Evolutionary conservation across 1,140 invertebrate species (phyloP).

Genomic region (Drosophila ohnishii): DNA sequence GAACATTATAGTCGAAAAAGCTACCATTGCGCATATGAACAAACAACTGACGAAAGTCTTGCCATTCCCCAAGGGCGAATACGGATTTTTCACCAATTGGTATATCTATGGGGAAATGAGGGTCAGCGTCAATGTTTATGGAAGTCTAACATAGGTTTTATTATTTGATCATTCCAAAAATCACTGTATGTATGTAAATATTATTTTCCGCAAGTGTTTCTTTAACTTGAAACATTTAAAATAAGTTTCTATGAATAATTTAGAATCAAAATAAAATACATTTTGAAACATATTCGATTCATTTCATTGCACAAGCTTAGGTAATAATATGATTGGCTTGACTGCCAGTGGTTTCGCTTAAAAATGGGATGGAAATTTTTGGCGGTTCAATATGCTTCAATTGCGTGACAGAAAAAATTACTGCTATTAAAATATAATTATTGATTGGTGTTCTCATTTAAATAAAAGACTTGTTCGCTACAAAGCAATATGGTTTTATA

Average conservation of each 20-base stretch:
- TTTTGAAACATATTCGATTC: background rate
- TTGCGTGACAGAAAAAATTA: background rate
- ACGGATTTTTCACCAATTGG: constrained; percentile 2
- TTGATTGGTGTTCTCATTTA: background rate
- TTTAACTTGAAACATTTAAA: background rate
- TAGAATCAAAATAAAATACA: too few relatives aligned
- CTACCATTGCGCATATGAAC: background rate
- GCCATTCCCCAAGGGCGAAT: constrained; percentile 6
- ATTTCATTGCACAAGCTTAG: background rate
- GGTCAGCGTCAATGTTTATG: background rate
- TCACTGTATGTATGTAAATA: too few relatives aligned
- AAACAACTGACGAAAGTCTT: background rate
- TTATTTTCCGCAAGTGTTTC: background rate
- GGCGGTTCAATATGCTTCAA: background rate
- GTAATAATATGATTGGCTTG: background rate
- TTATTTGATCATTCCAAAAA: too few relatives aligned
- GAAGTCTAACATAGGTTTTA: background rate
- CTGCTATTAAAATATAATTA: background rate
- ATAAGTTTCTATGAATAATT: too few relatives aligned
- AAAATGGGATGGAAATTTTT: background rate
- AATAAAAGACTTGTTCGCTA: background rate
- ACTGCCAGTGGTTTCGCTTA: background rate
- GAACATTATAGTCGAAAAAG: background rate
- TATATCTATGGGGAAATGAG: background rate
- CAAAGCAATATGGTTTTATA: background rate